Conservation (phyloP, 2,888 invertebrate species). For the Protonemura montana region DNA sequence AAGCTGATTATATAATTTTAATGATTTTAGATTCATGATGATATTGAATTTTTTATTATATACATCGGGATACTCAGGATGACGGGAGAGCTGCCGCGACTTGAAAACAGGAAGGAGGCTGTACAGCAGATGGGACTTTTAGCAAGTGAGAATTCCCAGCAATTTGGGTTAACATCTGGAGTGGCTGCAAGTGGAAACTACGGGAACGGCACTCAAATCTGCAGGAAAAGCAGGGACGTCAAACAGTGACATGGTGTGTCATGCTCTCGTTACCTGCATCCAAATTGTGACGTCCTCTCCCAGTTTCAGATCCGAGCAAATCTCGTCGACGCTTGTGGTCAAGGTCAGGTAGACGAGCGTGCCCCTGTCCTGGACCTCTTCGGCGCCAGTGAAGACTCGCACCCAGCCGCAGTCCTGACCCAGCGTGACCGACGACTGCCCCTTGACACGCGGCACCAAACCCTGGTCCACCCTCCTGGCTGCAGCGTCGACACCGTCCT, state of each 20-base stretch:
- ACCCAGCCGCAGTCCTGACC: constrained; percentile 67
- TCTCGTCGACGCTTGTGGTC: constrained; percentile 64
- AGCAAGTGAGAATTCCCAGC: too few relatives aligned
- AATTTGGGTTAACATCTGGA: too few relatives aligned
- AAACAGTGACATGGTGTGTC: too few relatives aligned
- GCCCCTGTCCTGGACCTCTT: constrained; percentile 62
- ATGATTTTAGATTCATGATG: too few relatives aligned
- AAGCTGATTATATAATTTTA: too few relatives aligned
- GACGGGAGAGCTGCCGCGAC: too few relatives aligned
- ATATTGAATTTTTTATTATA: too few relatives aligned
- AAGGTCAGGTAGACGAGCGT: constrained; percentile 67
- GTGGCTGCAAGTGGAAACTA: neutral
- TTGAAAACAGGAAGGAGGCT: too few relatives aligned
- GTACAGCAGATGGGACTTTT: too few relatives aligned
- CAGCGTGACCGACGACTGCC: constrained; percentile 57
- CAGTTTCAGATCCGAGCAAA: constrained; percentile 63
- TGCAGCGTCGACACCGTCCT: neutral
- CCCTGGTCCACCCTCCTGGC: constrained; percentile 17
- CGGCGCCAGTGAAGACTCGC: constrained; percentile 67
- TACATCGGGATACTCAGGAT: too few relatives aligned
- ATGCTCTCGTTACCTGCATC: constrained; percentile 54
- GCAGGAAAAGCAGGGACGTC: neutral
- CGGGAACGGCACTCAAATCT: neutral
- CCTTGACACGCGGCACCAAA: constrained; percentile 34
- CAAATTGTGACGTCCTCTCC: constrained; percentile 61